Evolutionary conservation across 2,113 vertebrate species (phyloP), one percentile per base, ranked within the genome.

Genomic region (Cavia aperea): DNA sequence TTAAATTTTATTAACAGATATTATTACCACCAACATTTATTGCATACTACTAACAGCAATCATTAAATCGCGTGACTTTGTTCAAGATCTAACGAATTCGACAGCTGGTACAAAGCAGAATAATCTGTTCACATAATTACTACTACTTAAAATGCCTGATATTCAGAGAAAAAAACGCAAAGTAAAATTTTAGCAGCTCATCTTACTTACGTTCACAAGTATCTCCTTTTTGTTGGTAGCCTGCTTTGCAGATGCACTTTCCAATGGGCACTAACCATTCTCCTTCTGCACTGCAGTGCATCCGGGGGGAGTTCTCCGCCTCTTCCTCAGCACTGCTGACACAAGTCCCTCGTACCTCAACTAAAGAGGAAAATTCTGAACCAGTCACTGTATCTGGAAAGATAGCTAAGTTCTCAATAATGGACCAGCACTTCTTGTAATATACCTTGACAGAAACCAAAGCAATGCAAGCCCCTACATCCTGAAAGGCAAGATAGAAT

Each of bases 401-500:
- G 86, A 99, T 98, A 97, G 99, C 99, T 98, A 99, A 98, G 97
- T 99, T 99, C 98, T 99, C 99, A 97, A 99, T 99, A 98, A 99
- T 99, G 88, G 99, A 99, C 99, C 99, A 99, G 96, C 99, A 99
- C 97, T 99, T 99, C 98, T 99, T 99, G 98, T 99, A 99, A 97
- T 99, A 99, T 66, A 99, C 99, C 97, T 99, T 99, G 97, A 99
- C 99, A 86, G 99, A 99, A 96, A 99, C 99, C 98, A 99, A 98
- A 95, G 99, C 99, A 96, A 99, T 99, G 96, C 99, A 99, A 91
- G 99, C 99, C 95, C 99, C 99, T 85, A 99, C 99, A 39, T 99
- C 99, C 98, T 99, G 99, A 98, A 99, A 99, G 33, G 99, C 99
- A 98, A 99, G 98, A 98, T 99, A 99, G 97, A 99, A 99, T 97